These are phyloP conservation scores for Platichthys flesus DNA, from an alignment of 2,113 vertebrate species.

Conservation along the genomic window DNA sequence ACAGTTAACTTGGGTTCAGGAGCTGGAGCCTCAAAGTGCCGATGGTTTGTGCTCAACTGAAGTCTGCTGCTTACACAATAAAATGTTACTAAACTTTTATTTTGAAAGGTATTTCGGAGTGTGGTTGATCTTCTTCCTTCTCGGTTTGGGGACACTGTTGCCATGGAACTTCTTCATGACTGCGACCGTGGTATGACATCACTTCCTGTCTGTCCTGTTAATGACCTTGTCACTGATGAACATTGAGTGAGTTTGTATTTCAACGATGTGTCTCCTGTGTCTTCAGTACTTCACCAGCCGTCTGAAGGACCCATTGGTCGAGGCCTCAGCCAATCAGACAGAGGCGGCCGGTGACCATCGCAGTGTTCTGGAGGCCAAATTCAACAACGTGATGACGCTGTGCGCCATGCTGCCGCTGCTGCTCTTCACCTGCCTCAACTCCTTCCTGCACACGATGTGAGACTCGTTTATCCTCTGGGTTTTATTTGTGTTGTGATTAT, in stretches of 20 bases:
- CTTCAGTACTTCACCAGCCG: slow-evolving; percentile 90
- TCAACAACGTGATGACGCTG: slow-evolving; percentile 94
- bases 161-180: slow-evolving; percentile 96
- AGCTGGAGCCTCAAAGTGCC: too few species aligned
- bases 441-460: slow-evolving; percentile 85
- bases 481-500: too few species aligned
- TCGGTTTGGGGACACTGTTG: slow-evolving; percentile 88
- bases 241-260: too few species aligned
- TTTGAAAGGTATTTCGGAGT: slow-evolving; percentile 49
- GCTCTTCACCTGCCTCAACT: slow-evolving; percentile 93
- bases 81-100: neutral
- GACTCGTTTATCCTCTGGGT: neutral
- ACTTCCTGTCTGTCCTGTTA: neutral
- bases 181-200: slow-evolving; percentile 83
- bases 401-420: slow-evolving; percentile 94
- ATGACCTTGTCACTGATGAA: too few species aligned
- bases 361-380: slow-evolving; percentile 83
- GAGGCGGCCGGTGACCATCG: slow-evolving; percentile 6
- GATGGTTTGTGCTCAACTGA: too few species aligned
- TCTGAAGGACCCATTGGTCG: slow-evolving; percentile 67
- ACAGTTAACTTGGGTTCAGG: too few species aligned
- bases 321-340: slow-evolving; percentile 33
- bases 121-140: slow-evolving; percentile 86
- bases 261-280: neutral
- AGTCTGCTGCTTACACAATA: neutral